phyloP scores from a whole-genome alignment of 2,113 vertebrate species.

The Carlito syrichta region DNA sequence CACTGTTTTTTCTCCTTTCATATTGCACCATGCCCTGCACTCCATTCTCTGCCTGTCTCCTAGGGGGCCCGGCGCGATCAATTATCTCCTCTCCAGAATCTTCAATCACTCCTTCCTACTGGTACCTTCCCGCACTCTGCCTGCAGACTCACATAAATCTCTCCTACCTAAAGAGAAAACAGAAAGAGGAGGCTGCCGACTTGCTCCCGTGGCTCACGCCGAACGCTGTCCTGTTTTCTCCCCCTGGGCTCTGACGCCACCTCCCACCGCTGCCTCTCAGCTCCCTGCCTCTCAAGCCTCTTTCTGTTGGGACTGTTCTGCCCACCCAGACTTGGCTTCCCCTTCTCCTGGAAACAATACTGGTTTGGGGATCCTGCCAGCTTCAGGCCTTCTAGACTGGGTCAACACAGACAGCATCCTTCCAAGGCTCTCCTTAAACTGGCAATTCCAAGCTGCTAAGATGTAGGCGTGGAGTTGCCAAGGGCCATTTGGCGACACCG shows the following conservation, averaged over 20 bases:
- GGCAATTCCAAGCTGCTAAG: neutral
- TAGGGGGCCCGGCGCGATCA: constrained; percentile 4
- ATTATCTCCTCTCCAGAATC: constrained; percentile 33
- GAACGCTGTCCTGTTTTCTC: neutral
- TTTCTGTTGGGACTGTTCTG: no score
- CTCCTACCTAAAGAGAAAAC: neutral
- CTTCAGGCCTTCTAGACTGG: no score
- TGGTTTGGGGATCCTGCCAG: neutral
- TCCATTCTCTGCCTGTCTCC: constrained; percentile 28
- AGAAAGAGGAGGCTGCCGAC: neutral
- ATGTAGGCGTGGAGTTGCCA: fast-evolving
- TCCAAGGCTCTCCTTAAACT: neutral
- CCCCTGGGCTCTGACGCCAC: fast-evolving
- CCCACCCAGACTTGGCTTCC: no score
- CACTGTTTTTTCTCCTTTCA: neutral
- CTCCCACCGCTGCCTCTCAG: neutral
- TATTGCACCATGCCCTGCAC: neutral
- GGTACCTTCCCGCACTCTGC: neutral
- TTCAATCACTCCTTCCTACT: constrained; percentile 17
- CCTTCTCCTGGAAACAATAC: neutral
- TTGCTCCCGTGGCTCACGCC: neutral
- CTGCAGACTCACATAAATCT: neutral
- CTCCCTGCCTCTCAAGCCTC: neutral
- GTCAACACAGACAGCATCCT: no score
- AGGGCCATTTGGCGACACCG: neutral